Conservation (phyloP, 2,888 invertebrate species). For the Andrena hattorfiana region DNA sequence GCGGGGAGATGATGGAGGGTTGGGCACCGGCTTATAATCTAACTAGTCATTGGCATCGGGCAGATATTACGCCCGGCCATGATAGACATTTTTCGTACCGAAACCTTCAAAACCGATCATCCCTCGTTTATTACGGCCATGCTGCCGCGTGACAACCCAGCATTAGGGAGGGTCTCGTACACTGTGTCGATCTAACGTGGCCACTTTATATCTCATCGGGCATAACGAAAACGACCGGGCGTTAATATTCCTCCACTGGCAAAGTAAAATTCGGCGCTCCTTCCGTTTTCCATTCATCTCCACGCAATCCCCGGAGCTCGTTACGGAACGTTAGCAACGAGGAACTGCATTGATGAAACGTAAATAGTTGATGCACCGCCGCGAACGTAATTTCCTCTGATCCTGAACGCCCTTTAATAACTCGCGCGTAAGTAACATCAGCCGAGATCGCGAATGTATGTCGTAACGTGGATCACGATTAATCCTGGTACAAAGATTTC, state of each 20-base stretch:
- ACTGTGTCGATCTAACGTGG: conserved; percentile 54
- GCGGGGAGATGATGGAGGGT: conserved; percentile 57
- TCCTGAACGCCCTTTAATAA: conserved; percentile 51
- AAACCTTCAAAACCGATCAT: conserved; percentile 61
- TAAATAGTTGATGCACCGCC: conserved; percentile 47
- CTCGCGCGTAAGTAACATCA: conserved; percentile 41
- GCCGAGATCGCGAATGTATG: conserved; percentile 19
- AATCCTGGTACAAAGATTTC: conserved; percentile 42
- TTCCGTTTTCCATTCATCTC: conserved; percentile 11
- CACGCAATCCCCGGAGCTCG: conserved; percentile 7
- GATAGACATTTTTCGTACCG: conserved; percentile 67
- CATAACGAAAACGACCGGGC: conserved; percentile 17
- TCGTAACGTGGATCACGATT: conserved; percentile 32
- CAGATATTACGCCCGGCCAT: conserved; percentile 66
- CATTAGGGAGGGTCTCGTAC: conserved; percentile 64
- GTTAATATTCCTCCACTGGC: conserved; percentile 34
- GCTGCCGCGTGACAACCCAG: conserved; percentile 59
- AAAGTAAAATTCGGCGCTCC: conserved; percentile 22
- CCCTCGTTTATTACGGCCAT: conserved; percentile 63
- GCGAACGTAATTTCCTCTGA: conserved; percentile 49
- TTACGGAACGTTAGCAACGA: conserved; percentile 4
- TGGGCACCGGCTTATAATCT: conserved; percentile 64
- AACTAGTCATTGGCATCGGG: conserved; percentile 70
- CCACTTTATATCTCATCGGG: conserved; percentile 55
- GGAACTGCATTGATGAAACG: conserved; percentile 39